Percentiles rank a stretch among this genome's conserved stretches.
phyloP scores from a whole-genome alignment of 2,888 invertebrate genomes.

The Leptinotarsa rubiginosa region DNA sequence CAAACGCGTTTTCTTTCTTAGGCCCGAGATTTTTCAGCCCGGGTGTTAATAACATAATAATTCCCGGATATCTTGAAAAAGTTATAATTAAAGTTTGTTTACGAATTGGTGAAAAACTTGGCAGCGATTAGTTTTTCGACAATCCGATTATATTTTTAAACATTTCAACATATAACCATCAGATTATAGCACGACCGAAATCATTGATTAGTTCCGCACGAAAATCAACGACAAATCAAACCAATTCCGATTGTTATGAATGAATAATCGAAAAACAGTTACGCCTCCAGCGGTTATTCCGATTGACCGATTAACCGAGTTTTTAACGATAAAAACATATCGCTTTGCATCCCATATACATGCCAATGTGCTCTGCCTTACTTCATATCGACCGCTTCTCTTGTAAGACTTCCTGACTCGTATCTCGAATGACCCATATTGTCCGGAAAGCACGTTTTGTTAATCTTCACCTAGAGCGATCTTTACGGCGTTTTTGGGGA shows the following conservation, averaged over 20 bases:
- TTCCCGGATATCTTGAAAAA: neutral
- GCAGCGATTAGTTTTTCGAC: neutral
- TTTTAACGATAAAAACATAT: conserved; percentile 17
- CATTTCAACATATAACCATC: neutral
- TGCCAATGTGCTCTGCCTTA: conserved; percentile 3
- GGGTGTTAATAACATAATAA: too few species aligned
- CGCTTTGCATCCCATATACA: conserved; percentile 16
- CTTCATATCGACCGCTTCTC: conserved; percentile 18
- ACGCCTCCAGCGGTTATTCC: conserved; percentile 9
- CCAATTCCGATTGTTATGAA: neutral
- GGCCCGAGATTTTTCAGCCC: too few species aligned
- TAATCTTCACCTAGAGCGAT: neutral
- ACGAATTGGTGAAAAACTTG: conserved; percentile 1
- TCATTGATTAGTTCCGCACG: neutral
- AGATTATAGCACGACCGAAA: neutral
- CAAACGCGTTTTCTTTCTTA: too few species aligned
- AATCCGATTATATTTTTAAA: neutral
- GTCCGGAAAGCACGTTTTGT: conserved; percentile 20
- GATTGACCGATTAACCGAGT: conserved; percentile 26
- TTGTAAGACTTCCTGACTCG: conserved; percentile 21
- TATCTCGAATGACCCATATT: conserved; percentile 25
- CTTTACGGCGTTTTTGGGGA: neutral
- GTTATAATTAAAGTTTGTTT: conserved; percentile 14
- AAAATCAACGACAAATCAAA: neutral
- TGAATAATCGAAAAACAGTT: conserved; percentile 1